Evolutionary conservation across 2,797 vertebrate species (phyloP).

Genomic region (Chaunax sp.): DNA sequence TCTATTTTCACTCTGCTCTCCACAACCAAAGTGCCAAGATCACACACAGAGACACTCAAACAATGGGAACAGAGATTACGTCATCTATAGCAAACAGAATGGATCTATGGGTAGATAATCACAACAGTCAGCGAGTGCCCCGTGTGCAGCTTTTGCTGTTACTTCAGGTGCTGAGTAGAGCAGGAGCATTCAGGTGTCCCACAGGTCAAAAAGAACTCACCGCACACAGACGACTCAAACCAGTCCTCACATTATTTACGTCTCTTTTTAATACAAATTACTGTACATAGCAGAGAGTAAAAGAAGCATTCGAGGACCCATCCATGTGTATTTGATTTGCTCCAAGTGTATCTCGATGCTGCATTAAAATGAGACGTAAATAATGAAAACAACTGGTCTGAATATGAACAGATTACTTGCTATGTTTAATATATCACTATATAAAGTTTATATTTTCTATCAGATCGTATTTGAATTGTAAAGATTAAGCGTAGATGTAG

Average conservation of each 20-base stretch:
- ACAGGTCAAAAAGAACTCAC: constrained; percentile 39
- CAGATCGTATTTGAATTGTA: constrained; percentile 67
- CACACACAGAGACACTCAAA: constrained; percentile 61
- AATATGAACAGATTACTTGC: constrained; percentile 38
- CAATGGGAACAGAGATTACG: constrained; percentile 44
- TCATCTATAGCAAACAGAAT: constrained; percentile 38
- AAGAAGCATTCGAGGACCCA: not conserved
- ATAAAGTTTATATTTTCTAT: constrained; percentile 80
- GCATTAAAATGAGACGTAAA: constrained; percentile 19
- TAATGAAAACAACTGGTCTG: constrained; percentile 34
- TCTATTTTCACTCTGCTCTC: constrained; percentile 65
- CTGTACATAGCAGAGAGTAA: not conserved
- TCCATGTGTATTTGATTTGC: not conserved
- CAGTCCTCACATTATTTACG: constrained; percentile 18
- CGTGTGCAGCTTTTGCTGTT: constrained; percentile 45
- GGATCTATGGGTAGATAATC: constrained; percentile 17
- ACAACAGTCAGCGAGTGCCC: constrained; percentile 23
- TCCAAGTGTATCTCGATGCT: constrained; percentile 19
- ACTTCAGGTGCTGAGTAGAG: constrained; percentile 61
- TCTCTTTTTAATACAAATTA: constrained; percentile 25
- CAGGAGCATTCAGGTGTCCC: constrained; percentile 55
- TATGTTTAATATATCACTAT: constrained; percentile 60
- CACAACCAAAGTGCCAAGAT: constrained; percentile 81
- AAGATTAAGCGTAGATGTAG: constrained; percentile 63
- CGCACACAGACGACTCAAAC: constrained; percentile 29